Evolutionary conservation across 2,113 vertebrate species (phyloP).

Genomic region (Rattus norvegicus): GRCr8 NC_086037.1:10050501-10051000

Average conservation of each 20-base stretch:
- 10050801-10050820: constrained; percentile 27
- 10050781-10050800: constrained; percentile 48
- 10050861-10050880: not conserved
- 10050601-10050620: not conserved
- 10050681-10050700: not conserved
- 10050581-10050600: not conserved
- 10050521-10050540: not conserved
- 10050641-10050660: not conserved
- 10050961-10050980: not conserved
- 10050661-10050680: not conserved
- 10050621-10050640: fast-evolving
- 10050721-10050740: not conserved
- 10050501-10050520: not conserved
- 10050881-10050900: not conserved
- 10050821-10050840: not conserved
- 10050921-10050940: not conserved
- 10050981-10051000: not conserved
- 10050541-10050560: not conserved
- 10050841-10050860: not conserved
- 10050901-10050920: not conserved
- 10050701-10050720: not conserved
- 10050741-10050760: not conserved
- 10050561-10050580: not conserved
- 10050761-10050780: not conserved
- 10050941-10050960: not conserved